Percentiles rank a stretch among this genome's conserved stretches.
These are phyloP conservation scores for Festucalex cinctus DNA, from an alignment of 2,113 vertebrate genomes.

Conservation along the genomic window DNA sequence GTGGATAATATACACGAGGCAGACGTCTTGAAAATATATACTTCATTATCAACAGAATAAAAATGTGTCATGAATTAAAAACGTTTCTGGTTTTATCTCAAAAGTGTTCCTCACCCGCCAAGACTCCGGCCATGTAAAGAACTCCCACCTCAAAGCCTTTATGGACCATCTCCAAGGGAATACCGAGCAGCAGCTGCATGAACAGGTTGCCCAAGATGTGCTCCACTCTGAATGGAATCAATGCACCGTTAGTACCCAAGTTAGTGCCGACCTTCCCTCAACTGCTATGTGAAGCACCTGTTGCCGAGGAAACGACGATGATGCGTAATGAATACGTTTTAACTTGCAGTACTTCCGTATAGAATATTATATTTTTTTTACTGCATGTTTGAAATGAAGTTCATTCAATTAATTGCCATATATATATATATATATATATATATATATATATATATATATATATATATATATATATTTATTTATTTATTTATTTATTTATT, in stretches of 20 bases:
- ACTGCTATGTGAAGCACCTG: too few species aligned
- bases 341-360: too few species aligned
- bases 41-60: background rate
- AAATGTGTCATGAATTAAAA: background rate
- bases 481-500: too few species aligned
- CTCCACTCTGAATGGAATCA: conserved; percentile 72
- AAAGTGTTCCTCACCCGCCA: conserved; percentile 74
- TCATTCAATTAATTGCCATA: too few species aligned
- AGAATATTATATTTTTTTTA: too few species aligned
- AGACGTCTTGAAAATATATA: background rate
- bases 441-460: too few species aligned
- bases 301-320: too few species aligned
- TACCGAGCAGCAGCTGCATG: conserved; percentile 84
- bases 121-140: conserved; percentile 83
- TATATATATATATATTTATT: too few species aligned
- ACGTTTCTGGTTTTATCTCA: background rate
- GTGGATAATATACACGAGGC: conserved; percentile 28
- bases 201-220: conserved; percentile 85
- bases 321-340: too few species aligned
- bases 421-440: too few species aligned
- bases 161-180: conserved; percentile 87
- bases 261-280: background rate
- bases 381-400: too few species aligned
- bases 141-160: conserved; percentile 87
- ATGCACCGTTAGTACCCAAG: background rate